phyloP scores from a whole-genome alignment of 2,888 invertebrate species.

The Drosophila mayaguana region DNA sequence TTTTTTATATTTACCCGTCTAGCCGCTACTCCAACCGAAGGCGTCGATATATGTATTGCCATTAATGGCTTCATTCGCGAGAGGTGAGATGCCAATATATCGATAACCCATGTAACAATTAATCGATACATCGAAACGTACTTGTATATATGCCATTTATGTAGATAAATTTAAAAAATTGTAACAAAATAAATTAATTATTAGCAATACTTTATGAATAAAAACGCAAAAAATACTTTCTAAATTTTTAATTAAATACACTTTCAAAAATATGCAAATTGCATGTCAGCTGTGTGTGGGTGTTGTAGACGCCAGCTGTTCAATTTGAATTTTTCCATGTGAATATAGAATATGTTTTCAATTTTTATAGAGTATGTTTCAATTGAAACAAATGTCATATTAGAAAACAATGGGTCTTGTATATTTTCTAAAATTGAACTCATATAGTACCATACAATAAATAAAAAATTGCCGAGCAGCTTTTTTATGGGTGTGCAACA shows the following conservation, averaged over 20 bases:
- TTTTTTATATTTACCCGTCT: conserved; percentile 49
- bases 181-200: too few relatives aligned
- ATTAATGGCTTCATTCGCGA: conserved; percentile 2
- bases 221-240: not conserved
- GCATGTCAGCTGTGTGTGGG: not conserved
- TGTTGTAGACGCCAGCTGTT: not conserved
- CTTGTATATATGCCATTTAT: not conserved
- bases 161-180: not conserved
- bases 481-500: too few relatives aligned
- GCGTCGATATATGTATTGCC: conserved; percentile 27
- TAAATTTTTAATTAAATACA: not conserved
- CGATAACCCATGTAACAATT: not conserved
- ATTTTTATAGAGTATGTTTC: not conserved
- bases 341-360: not conserved
- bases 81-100: not conserved
- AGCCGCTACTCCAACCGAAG: conserved; percentile 32
- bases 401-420: not conserved
- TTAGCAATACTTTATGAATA: not conserved
- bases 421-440: not conserved
- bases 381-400: not conserved
- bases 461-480: too few relatives aligned
- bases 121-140: not conserved
- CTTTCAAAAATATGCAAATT: not conserved
- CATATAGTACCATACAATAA: too few relatives aligned
- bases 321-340: not conserved